These are phyloP conservation scores for Drosophila setifemur DNA, from an alignment of 1,140 invertebrate species.

Conservation along the genomic window DNA sequence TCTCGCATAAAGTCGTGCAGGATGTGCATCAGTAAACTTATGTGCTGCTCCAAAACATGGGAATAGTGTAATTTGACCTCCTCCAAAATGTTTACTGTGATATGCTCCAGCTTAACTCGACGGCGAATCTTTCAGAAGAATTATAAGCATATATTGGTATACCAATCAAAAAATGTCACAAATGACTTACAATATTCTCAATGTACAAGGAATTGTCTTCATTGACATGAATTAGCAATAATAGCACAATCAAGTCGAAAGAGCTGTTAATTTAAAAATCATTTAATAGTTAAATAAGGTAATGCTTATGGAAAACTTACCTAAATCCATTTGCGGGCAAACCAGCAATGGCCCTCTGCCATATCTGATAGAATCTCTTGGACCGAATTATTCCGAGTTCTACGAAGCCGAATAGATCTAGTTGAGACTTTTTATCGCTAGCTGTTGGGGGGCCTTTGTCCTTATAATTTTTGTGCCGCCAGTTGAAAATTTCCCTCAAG, in stretches of 20 bases:
- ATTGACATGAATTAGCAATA: slow-evolving; percentile 80
- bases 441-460: slow-evolving; percentile 4
- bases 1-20: slow-evolving; percentile 74
- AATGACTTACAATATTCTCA: slow-evolving; percentile 78
- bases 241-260: slow-evolving; percentile 82
- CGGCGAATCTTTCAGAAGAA: slow-evolving; percentile 55
- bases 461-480: slow-evolving; percentile 12
- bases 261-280: slow-evolving; percentile 60
- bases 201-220: slow-evolving; percentile 79
- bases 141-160: neutral
- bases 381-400: slow-evolving; percentile 65
- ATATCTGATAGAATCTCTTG: slow-evolving; percentile 69
- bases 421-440: slow-evolving; percentile 49
- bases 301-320: slow-evolving; percentile 4
- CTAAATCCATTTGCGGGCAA: slow-evolving; percentile 45
- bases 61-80: slow-evolving; percentile 74
- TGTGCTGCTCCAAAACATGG: slow-evolving; percentile 80
- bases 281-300: neutral
- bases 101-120: slow-evolving; percentile 78
- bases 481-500: slow-evolving; percentile 67
- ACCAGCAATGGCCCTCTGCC: slow-evolving; percentile 58
- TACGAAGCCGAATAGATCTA: slow-evolving; percentile 65
- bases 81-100: slow-evolving; percentile 79
- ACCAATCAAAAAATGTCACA: neutral
- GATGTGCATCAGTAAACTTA: slow-evolving; percentile 81